Base-by-base conservation (phyloP, 2,797 vertebrate genomes). In the Gambusia yucatana region DNA sequence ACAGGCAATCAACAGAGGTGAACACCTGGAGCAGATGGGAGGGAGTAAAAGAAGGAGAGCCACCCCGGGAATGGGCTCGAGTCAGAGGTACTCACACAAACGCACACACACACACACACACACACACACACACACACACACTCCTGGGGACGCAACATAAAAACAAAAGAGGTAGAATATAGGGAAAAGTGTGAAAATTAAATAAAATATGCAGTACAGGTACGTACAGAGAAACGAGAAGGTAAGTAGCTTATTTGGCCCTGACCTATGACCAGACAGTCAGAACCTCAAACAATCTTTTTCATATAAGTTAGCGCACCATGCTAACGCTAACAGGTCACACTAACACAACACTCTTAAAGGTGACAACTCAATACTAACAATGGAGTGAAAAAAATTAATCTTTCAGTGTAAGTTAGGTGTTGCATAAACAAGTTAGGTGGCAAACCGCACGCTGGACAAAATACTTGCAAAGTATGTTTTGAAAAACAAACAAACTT, bases 1-100 rank as follows among this genome's bases (percentile, higher is more conserved):
- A 96, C 91, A 94, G 94, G 94, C 95, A 96, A 96, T 96, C 95
- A 96, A 94, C 95, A 92, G 92, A 95, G 95, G 96, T 95, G 94
- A 96, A 94, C 95, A 96, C 95, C 95, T 95, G 94, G 94, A 93
- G 93, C 87, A 86, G 82, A 81, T 87, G 89, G 78, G 81, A 87
- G 88, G 84, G 87, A 88, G 82, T 59, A 47, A 81, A 80, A 81
- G 79, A 55, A 73, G 46, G 77, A 39, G 73, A 82, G 83, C 3
- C 87, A 91, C 93, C 93, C 91, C 81, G 87, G 89, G 93, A 90
- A 90, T 86, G 85, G 89, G 89, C 79, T 65, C 61, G 13, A 84
- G 91, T 90, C 87, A 90, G 89, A 92, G 84, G 92, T 90, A 92
- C 91, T 90, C 91, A 88, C 83, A 88, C 88, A 79, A 78, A 16